phyloP scores from a whole-genome alignment of 2,888 invertebrate species.

The Escarpia spicata region DNA sequence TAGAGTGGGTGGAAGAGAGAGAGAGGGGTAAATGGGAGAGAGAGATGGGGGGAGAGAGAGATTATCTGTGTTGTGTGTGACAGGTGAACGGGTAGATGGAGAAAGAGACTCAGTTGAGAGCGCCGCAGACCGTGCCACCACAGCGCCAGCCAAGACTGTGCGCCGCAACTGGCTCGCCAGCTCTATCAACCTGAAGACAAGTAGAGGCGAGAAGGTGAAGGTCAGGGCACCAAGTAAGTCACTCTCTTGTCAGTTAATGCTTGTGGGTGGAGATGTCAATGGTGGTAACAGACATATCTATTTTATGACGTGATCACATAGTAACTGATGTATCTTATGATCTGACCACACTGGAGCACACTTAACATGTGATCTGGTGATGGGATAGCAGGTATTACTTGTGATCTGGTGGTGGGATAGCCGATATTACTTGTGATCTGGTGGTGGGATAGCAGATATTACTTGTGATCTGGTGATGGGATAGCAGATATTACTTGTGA shows the following conservation, averaged over 20 bases:
- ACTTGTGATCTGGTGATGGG: too few relatives aligned
- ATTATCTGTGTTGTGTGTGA: not conserved
- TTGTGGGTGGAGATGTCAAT: too few relatives aligned
- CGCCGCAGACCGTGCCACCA: conserved; percentile 43
- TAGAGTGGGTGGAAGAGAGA: not conserved
- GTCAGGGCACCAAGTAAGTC: conserved; percentile 58
- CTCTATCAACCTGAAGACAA: conserved; percentile 60
- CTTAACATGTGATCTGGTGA: too few relatives aligned
- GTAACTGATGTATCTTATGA: too few relatives aligned
- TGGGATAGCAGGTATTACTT: too few relatives aligned
- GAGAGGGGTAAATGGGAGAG: not conserved
- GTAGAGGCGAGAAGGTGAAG: conserved; percentile 53
- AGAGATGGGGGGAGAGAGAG: not conserved
- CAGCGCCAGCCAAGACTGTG: conserved; percentile 53
- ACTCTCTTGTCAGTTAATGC: not conserved
- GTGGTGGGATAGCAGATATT: too few relatives aligned
- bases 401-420: too few relatives aligned
- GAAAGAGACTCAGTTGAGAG: not conserved
- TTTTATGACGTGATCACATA: too few relatives aligned
- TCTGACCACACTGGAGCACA: too few relatives aligned
- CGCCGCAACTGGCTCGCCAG: conserved; percentile 58
- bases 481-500: too few relatives aligned
- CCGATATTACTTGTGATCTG: too few relatives aligned
- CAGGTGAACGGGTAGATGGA: not conserved
- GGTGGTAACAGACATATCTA: too few relatives aligned